Evolutionary conservation across 2,797 vertebrate species (phyloP).

Genomic region (Echiichthys vipera): DNA sequence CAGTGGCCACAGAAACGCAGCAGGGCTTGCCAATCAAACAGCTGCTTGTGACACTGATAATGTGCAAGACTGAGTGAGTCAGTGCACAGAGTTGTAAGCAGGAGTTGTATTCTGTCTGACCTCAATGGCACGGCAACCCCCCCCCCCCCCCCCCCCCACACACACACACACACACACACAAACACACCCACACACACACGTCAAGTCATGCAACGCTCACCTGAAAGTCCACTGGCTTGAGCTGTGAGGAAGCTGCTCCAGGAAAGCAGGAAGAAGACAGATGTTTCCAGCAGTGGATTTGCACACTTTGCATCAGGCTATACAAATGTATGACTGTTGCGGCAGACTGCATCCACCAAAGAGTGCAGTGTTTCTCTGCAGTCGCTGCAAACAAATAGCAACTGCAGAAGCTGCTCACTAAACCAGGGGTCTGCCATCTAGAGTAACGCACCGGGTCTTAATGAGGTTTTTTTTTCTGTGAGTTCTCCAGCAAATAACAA

Average conservation of each 20-base stretch:
- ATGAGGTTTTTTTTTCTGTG: slow-evolving; percentile 26
- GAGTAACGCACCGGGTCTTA: slow-evolving; percentile 21
- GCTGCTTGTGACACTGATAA: slow-evolving; percentile 45
- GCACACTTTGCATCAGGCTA: slow-evolving; percentile 60
- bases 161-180: slow-evolving; percentile 10
- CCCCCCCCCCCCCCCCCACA: neutral
- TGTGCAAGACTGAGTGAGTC: slow-evolving; percentile 28
- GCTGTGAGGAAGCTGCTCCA: slow-evolving; percentile 91
- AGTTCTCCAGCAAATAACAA: slow-evolving; percentile 27
- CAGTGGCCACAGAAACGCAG: slow-evolving; percentile 16
- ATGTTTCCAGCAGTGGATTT: slow-evolving; percentile 88
- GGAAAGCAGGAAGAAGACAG: slow-evolving; percentile 89
- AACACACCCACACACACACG: slow-evolving; percentile 22
- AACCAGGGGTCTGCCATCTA: slow-evolving; percentile 13
- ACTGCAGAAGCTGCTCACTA: slow-evolving; percentile 25
- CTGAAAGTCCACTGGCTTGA: slow-evolving; percentile 88
- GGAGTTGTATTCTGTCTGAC: slow-evolving; percentile 56
- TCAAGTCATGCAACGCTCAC: slow-evolving; percentile 66
- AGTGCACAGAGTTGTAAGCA: slow-evolving; percentile 20
- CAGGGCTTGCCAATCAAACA: slow-evolving; percentile 39
- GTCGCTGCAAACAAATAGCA: slow-evolving; percentile 16
- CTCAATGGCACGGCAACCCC: too few species aligned
- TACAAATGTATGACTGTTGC: neutral
- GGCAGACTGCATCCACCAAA: neutral
- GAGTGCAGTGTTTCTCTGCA: neutral